Evolutionary conservation across 2,113 vertebrate species (phyloP), one percentile per base, ranked within the genome.

Genomic region (Calidris pygmaea): DNA sequence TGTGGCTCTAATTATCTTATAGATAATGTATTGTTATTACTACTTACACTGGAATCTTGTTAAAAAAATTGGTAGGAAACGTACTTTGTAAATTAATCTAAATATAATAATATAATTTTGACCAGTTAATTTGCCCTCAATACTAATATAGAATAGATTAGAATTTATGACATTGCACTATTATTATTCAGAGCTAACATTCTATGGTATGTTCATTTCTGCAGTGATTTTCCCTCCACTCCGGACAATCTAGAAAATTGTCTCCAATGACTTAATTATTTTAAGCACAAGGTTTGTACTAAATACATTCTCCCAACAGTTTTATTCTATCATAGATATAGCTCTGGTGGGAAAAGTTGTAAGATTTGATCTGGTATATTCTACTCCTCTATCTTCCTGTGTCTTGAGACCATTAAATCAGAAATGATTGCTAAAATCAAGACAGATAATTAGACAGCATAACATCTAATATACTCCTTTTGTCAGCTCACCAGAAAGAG

Each of bases 351-450:
- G 73, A 85, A 92, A 43, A 92, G 2, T 19, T 74, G 52, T 81
- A 90, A 93, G 71, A 77, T 89, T 67, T 95, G 56, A 89, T 90
- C 48, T 96, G 65, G 76, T 78, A 19, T 68, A 75, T 74, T 63
- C 82, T 86, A 14, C 47, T 62, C 18, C 53, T 93, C 73, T 96
- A 14, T 66, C 81, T 68, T 73, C 58, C 70, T 73, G 85, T 88
- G 87, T 80, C 78, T 85, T 94, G 77, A 97, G 87, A 96, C 76
- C 27, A 97, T 94, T 77, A 97, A 97, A 94, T 96, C 97, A 59
- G 81, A 97, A 97, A 96, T 93, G 91, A 98, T 96, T 97, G 74
- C 94, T 96, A 95, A 89, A 96, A 93, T 96, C 56, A 95, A 97
- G 56, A 30, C 76, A 65, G 91, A 47, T 94, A 97, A 98, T 98